Evolutionary conservation across 2,888 invertebrate species (phyloP), one percentile per base, ranked within the genome.

Genomic region (Augochlorella aurata): DNA sequence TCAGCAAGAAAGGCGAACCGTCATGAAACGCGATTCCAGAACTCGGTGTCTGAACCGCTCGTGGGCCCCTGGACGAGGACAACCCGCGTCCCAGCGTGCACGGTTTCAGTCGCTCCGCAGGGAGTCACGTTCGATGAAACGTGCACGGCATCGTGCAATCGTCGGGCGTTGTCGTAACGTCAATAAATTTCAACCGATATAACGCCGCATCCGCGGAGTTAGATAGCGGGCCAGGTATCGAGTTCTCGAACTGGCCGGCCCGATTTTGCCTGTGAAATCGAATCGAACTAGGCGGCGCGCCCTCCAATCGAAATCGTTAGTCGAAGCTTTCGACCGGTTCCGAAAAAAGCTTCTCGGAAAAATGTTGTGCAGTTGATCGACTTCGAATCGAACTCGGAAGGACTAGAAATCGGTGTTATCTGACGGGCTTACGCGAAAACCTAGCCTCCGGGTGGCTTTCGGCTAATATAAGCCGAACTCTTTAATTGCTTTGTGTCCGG

Each of bases 101-200:
- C 82, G 84, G 77, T 87, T 82, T 81, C 84, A 77, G 84, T 78
- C 83, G 73, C 79, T 82, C 86, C 74, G 72, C 76, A 80, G 87
- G 80, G 82, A 86, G 86, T 86, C 86, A 86, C 86, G 86, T 86
- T 86, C 87, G 79, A 75, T 74, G 87, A 86, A 86, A 86, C 86
- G 86, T 86, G 86, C 86, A 74, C 83, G 79, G 86, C 86, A 87
- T 87, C 77, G 75, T 70, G 65, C 84, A 66, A 77, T 52, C 72
- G 67, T 52, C 74, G 74, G 69, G 75, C 81, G 78, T 66, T 69
- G 74, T 78, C 79, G 82, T 74, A 80, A 79, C 85, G 83, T 87
- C 86, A 75, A 87, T 87, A 85, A 83, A 87, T 87, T 87, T 87
- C 85, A 72, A 66, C 76, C 75, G 71, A 76, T 79, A 85, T 85